Evolutionary conservation across 1,140 invertebrate species (phyloP), one percentile per base, ranked within the genome.

Genomic region (Drosophila teissieri): DNA sequence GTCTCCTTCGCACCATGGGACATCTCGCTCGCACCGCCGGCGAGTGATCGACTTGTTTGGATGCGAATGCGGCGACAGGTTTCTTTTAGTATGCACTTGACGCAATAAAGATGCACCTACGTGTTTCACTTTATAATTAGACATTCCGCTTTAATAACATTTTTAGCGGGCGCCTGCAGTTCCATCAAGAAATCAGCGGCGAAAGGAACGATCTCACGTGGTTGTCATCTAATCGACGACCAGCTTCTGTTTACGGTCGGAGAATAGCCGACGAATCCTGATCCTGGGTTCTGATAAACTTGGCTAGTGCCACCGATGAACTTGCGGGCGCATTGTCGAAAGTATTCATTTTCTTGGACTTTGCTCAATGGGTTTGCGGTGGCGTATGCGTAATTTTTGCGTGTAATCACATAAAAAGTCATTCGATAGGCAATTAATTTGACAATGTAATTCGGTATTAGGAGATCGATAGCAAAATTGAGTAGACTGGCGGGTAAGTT

Each of bases 11-110:
- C 48, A 52, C 40, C 8, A 7, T 46, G 15, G 14, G 34, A 40
- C 34, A 54, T 54, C 44, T 60, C 42, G 14, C 31, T 73, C 39
- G 14, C 40, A 45, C 34, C 39, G 11, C 37, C 22, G 44, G 8
- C 42, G 42, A 17, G 27, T 55, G 67, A 48, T 55, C 56, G 40
- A 69, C 70, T 58, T 72, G 76, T 84, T 73, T 58, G 46, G 53
- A 42, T 64, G 49, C 12, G 19, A 52, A 44, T 22, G 15, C 68
- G 83, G 84, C 83, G 83, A 86, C 83, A 89, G 79, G 80, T 86
- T 86, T 83, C 77, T 88, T 70, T 83, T 83, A 70, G 62, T 65
- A 65, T 65, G 75, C 80, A 79, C 48, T 79, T 76, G 72, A 67
- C 77, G 76, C 80, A 64, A 86, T 68, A 82, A 64, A 67, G 53